Percentiles rank a stretch among this genome's conserved stretches.
These are phyloP conservation scores for Idaea aversata DNA, from an alignment of 2,888 invertebrate species.

Conservation along the genomic window DNA sequence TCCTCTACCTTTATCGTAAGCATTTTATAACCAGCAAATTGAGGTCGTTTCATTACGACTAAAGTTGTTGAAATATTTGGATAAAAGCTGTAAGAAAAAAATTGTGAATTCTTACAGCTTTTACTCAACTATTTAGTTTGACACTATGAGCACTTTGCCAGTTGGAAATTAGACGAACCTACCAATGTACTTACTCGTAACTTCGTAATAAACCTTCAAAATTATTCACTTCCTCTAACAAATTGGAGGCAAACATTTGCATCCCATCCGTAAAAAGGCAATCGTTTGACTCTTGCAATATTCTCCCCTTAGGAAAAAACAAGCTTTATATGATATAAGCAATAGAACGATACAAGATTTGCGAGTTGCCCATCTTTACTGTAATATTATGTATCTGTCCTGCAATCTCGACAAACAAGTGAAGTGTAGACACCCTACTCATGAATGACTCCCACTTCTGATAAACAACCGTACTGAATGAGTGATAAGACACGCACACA, in stretches of 20 bases:
- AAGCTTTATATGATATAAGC: background rate
- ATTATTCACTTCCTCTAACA: background rate
- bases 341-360: background rate
- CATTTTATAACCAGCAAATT: too few relatives aligned
- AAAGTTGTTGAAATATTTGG: too few relatives aligned
- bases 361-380: background rate
- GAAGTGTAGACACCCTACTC: constrained; percentile 24
- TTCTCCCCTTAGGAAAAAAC: background rate
- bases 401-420: background rate
- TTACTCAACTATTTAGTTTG: too few relatives aligned
- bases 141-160: background rate
- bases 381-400: background rate
- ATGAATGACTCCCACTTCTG: constrained; percentile 41
- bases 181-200: background rate
- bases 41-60: too few relatives aligned
- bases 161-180: background rate
- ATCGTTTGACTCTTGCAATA: background rate
- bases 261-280: background rate
- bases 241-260: background rate
- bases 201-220: background rate
- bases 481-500: constrained; percentile 39
- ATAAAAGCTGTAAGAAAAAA: too few relatives aligned
- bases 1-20: too few relatives aligned
- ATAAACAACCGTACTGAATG: constrained; percentile 35
- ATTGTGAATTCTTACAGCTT: too few relatives aligned